Base-by-base conservation (phyloP, 2,888 invertebrate species). In the Eueremaeus valkanovi region DNA sequence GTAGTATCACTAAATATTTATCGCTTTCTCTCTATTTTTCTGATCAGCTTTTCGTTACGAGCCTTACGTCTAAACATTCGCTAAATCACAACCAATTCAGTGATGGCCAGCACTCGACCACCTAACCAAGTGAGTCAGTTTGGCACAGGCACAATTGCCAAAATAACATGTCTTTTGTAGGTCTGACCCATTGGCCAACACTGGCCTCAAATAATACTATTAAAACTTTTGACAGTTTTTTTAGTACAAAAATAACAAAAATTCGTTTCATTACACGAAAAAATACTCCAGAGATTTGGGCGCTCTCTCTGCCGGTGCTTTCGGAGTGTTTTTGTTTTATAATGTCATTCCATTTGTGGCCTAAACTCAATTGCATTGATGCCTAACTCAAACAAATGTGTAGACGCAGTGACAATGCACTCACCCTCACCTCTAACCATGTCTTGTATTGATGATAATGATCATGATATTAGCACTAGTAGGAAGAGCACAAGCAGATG, bases 271-370 rank as follows among this genome's bases (percentile, higher is more conserved):
- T 40, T 40, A 68, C 42, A 40, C 24, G 42, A 68, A 24, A 58
- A 40, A 68, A 68, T 68, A 68, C 68, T 40, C 68, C 16, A 68
- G 68, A 68, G 68, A 68, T 36, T 68, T 68, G 40, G 42, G 33
- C 33, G 33, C 61, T 61, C 33, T 33, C 29, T 33, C 31, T 3
- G 61, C 6, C 8, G 6, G 16, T 18, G 3, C 21, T 49, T 18
- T 33, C n/a, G 40, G 1, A 18, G 18, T 5, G 68, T 21, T 68
- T 11, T 18, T 40, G 63, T 24, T 40, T 68, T 68, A 68, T 68
- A 68, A 63, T 63, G 63, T 33, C 36, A 31, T 31, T 42, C 13
- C 24, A 24, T 68, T 68, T 68, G 68, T 40, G 68, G 68, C 68
- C n/a, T 58, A n/a, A n/a, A n/a, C n/a, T n/a, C n/a, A n/a, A n/a